These are phyloP conservation scores for Megaptera novaeangliae DNA, from an alignment of 2,113 vertebrate genomes.

Conservation along the genomic window DNA sequence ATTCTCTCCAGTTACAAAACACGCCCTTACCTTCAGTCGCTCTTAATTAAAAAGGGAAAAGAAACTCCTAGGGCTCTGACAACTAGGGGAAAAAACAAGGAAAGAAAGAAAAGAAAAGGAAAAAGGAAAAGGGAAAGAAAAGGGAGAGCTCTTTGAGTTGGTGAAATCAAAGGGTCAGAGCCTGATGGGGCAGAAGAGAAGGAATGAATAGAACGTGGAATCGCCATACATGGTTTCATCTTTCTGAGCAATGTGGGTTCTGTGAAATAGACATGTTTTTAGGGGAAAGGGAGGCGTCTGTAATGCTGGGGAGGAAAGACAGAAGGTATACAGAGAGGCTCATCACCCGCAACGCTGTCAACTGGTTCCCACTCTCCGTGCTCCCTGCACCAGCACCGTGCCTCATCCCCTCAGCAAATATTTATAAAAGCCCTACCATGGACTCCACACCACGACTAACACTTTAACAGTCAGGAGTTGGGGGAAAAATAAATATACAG, in stretches of 20 bases:
- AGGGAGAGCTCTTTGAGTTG: background rate
- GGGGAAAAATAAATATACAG: background rate
- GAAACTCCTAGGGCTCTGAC: conserved; percentile 12
- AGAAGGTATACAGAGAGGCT: background rate
- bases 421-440: background rate
- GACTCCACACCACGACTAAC: background rate
- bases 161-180: background rate
- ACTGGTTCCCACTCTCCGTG: too few relatives aligned
- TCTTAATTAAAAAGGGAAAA: conserved; percentile 71
- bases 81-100: background rate
- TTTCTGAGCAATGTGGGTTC: conserved; percentile 36
- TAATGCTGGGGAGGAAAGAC: background rate
- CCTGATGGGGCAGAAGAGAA: background rate
- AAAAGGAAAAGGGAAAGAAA: background rate
- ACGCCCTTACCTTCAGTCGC: conserved; percentile 49
- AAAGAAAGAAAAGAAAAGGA: background rate
- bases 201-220: background rate
- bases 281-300: background rate
- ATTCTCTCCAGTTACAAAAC: conserved; percentile 68
- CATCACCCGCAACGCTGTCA: too few relatives aligned
- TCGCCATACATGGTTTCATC: background rate
- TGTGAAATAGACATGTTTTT: background rate
- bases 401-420: background rate
- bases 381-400: background rate
- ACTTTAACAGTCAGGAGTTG: background rate